Base-by-base conservation (phyloP, 2,888 invertebrate species). In the Euphydryas editha region DNA sequence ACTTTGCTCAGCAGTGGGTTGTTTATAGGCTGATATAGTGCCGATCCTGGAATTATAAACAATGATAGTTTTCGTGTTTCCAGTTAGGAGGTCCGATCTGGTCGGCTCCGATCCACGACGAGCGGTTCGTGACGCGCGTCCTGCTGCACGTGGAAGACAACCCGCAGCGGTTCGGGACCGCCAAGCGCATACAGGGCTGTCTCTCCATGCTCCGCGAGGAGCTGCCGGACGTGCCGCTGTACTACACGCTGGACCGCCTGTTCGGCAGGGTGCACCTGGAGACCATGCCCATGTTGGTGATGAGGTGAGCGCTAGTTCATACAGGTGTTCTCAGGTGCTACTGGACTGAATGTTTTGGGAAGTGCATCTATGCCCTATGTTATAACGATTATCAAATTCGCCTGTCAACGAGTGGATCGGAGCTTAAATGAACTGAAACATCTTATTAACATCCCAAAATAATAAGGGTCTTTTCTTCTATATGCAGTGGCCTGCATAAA, bases 1-100 rank as follows among this genome's bases (percentile, higher is more conserved):
- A n/a, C n/a, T n/a, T n/a, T n/a, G n/a, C n/a, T n/a, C n/a, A n/a
- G n/a, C n/a, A n/a, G n/a, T n/a, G n/a, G n/a, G n/a, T n/a, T n/a
- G n/a, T n/a, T n/a, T n/a, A n/a, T n/a, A n/a, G n/a, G n/a, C n/a
- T n/a, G n/a, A n/a, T n/a, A n/a, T n/a, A n/a, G 18, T 10, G 18
- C 7, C 18, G 13, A 5, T 10, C 49, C 46, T 3, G 0, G 17
- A 18, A 21, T 4, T 21, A 13, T 1, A 5, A 21, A 17, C 10
- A 36, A 4, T 36, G 0, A 13, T 7, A n/a, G 6, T 47, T 20
- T 30, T n/a, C 5, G 44, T 55, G 30, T 11, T 59, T 56, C 83
- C 85, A 97, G 95, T 85, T 98, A 73, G 98, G 98, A 11, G 99
- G 99, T 1, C 99, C 99, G 0, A 95, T 99, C 73, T 99, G 99